Percentiles rank a stretch among this genome's conserved stretches.
phyloP scores from a whole-genome alignment of 2,113 vertebrate genomes.

The Grantiella picta region DNA sequence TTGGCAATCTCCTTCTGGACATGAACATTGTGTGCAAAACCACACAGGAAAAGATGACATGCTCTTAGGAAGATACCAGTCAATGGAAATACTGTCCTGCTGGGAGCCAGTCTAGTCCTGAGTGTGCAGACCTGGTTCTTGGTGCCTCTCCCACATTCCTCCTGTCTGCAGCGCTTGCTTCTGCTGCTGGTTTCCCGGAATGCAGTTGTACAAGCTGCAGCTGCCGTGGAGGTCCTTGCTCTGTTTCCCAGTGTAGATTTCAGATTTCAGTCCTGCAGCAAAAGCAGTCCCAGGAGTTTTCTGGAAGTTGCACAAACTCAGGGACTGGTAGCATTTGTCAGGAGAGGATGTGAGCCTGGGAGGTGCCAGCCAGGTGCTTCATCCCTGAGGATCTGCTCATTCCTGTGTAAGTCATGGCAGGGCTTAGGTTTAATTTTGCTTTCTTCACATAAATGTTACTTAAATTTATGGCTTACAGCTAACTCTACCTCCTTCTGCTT shows the following conservation, averaged over 20 bases:
- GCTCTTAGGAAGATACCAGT: not conserved
- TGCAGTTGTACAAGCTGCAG: not conserved
- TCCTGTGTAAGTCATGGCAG: not conserved
- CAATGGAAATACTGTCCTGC: not conserved
- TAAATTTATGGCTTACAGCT: not conserved
- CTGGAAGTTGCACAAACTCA: not conserved
- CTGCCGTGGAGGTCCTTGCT: not conserved
- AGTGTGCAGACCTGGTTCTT: not conserved
- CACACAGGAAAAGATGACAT: not conserved
- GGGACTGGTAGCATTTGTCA: not conserved
- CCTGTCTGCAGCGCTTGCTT: not conserved
- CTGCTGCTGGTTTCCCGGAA: not conserved
- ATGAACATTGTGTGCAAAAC: not conserved
- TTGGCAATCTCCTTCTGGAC: not conserved
- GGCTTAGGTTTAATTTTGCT: not conserved
- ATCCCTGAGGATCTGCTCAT: not conserved
- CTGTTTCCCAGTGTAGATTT: not conserved
- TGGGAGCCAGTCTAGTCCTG: not conserved
- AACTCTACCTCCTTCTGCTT: not conserved
- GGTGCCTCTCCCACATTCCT: not conserved
- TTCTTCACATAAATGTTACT: not conserved
- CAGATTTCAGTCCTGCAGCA: not conserved
- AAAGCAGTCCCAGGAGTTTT: not conserved
- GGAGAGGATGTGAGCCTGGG: not conserved
- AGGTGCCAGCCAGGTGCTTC: not conserved